Evolutionary conservation across 2,797 vertebrate genomes (phyloP).

Genomic region (Alca torda): DNA sequence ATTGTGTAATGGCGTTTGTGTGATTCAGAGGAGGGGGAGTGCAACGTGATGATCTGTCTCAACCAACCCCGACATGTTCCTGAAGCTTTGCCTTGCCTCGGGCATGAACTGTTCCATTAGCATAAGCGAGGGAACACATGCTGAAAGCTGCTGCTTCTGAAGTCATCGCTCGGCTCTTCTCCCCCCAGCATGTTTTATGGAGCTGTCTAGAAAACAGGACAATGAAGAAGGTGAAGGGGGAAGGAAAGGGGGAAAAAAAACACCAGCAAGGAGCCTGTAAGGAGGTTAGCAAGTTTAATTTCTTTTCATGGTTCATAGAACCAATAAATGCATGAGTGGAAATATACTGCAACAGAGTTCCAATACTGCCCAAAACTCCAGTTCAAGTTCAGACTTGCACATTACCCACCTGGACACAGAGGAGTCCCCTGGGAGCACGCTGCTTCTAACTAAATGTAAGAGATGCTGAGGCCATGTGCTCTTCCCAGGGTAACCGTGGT

Average conservation of each 20-base stretch:
- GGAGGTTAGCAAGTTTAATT: conserved; percentile 75
- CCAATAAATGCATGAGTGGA: conserved; percentile 68
- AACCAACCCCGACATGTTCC: neutral
- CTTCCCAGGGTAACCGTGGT: neutral
- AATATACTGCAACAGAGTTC: conserved; percentile 59
- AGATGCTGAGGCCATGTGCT: neutral
- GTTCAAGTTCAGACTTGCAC: conserved; percentile 32
- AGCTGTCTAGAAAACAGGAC: neutral
- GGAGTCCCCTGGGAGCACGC: neutral
- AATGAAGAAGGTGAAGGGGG: accelerated
- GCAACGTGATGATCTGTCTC: neutral
- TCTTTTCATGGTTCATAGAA: conserved; percentile 77
- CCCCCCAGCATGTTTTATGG: neutral
- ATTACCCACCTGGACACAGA: neutral
- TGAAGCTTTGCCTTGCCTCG: neutral
- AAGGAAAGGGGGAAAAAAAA: accelerated
- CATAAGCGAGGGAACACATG: accelerated
- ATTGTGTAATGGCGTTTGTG: neutral
- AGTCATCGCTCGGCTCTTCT: neutral
- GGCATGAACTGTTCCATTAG: neutral
- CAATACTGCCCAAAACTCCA: conserved; percentile 62
- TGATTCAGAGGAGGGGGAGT: neutral
- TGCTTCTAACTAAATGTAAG: neutral
- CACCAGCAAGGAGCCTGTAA: neutral
- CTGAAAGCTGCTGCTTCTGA: neutral